phyloP scores from a whole-genome alignment of 64 coral and sea anemone genomes.

The Trachythela sp. region DNA sequence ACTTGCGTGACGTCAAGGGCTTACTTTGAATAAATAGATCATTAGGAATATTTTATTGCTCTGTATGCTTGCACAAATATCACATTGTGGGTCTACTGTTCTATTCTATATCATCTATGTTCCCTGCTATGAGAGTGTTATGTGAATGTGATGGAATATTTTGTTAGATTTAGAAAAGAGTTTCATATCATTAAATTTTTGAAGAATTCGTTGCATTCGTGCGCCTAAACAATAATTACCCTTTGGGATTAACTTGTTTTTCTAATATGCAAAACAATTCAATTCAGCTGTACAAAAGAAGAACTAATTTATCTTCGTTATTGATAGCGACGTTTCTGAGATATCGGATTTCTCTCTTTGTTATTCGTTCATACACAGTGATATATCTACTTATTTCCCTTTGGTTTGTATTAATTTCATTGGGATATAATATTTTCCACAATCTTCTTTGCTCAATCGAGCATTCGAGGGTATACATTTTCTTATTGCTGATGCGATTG shows the following conservation, averaged over 20 bases:
- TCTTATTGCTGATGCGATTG: no score
- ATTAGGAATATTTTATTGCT: not conserved
- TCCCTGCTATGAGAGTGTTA: no score
- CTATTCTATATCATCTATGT: no score
- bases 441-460: no score
- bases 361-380: not conserved
- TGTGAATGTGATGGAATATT: no score
- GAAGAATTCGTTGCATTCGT: not conserved
- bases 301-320: not conserved
- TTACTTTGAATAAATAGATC: slow-evolving; percentile 2
- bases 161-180: no score
- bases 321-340: not conserved
- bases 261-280: not conserved
- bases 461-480: no score
- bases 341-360: not conserved
- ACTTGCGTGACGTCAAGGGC: slow-evolving; percentile 13
- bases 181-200: not conserved
- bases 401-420: not conserved
- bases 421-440: no score
- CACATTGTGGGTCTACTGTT: no score
- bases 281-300: not conserved
- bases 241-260: not conserved
- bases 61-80: no score
- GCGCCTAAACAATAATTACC: no score
- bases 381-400: not conserved